Evolutionary conservation across 2,888 invertebrate species (phyloP).

Genomic region (Megamerina dolium): DNA sequence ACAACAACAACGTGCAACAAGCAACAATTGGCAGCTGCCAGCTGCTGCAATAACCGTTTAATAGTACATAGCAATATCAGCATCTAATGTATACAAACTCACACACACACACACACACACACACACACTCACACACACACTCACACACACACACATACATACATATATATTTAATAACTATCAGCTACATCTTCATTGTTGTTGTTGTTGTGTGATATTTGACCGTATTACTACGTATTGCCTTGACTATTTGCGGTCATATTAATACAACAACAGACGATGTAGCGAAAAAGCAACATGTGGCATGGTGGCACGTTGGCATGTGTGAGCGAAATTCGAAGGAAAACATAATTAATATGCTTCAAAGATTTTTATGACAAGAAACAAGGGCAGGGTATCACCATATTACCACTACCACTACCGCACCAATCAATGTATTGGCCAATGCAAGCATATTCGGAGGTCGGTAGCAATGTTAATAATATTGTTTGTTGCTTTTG

Average conservation of each 20-base stretch:
- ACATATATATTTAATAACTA: not conserved
- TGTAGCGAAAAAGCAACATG: not conserved
- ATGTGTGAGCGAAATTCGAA: not conserved
- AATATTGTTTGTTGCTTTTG: not conserved
- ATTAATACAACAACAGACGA: not conserved
- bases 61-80: no score
- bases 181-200: conserved; percentile 1
- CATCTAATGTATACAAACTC: no score
- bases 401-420: conserved; percentile 4
- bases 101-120: not conserved
- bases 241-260: not conserved
- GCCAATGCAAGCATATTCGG: not conserved
- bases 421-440: conserved; percentile 4
- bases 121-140: not conserved
- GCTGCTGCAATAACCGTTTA: not conserved
- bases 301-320: not conserved
- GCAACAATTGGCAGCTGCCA: conserved; percentile 1
- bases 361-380: conserved; percentile 40
- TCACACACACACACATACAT: conserved; percentile 4
- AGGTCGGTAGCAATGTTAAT: not conserved
- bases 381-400: conserved; percentile 34
- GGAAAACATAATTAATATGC: conserved; percentile 48
- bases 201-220: not conserved
- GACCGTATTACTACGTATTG: not conserved
- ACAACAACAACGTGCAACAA: conserved; percentile 4